Evolutionary conservation across 2,113 vertebrate species (phyloP).

Genomic region (Gopherus flavomarginatus): DNA sequence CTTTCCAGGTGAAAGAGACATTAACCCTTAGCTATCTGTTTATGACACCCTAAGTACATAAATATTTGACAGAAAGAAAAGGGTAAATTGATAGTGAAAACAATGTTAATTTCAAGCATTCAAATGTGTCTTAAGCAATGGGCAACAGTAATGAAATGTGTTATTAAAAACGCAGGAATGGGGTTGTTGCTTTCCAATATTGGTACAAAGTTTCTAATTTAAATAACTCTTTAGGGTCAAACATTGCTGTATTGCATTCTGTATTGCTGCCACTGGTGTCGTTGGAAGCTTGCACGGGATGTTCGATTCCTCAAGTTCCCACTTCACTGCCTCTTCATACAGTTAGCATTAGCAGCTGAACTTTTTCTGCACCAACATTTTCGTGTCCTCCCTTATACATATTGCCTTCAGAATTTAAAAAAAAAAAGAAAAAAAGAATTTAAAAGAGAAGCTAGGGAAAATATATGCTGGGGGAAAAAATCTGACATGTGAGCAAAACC

Average conservation of each 20-base stretch:
- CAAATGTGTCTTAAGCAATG: neutral
- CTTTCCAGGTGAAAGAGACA: too few relatives aligned
- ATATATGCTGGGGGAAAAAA: neutral
- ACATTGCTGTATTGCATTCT: neutral
- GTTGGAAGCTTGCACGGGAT: neutral
- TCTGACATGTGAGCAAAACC: conserved; percentile 53
- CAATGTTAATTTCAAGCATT: neutral
- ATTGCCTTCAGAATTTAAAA: neutral
- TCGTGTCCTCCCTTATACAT: neutral
- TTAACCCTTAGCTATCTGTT: too few relatives aligned
- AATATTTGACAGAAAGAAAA: neutral
- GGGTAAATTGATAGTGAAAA: neutral
- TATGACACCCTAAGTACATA: neutral
- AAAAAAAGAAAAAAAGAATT: neutral
- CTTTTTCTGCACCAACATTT: neutral
- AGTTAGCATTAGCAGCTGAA: neutral
- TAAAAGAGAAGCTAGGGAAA: neutral
- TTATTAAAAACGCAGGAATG: neutral
- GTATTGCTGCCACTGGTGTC: neutral
- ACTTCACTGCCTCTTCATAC: neutral
- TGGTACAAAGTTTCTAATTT: neutral
- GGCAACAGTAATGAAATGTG: neutral
- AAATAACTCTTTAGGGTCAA: neutral
- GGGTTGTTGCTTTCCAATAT: neutral
- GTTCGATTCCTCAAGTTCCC: neutral